phyloP scores from a whole-genome alignment of 1,140 invertebrate species.

The Mactra quadrangularis region DNA sequence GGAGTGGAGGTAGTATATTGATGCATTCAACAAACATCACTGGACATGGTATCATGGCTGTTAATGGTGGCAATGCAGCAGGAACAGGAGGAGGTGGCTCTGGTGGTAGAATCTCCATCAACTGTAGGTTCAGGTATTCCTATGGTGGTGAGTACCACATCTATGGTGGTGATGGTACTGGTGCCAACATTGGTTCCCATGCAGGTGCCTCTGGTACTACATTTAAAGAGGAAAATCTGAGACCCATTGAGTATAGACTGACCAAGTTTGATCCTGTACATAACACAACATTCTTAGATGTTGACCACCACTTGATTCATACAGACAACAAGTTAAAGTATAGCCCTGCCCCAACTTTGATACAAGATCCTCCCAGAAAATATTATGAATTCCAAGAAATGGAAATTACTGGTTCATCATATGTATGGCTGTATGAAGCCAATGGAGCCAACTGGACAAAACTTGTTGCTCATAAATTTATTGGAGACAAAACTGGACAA shows the following conservation, averaged over 20 bases:
- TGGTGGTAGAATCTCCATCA: conserved; percentile 73
- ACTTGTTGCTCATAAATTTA: conserved; percentile 71
- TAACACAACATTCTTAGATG: conserved; percentile 74
- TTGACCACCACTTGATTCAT: conserved; percentile 74
- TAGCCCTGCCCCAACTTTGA: conserved; percentile 70
- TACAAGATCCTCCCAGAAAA: conserved; percentile 67
- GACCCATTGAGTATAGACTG: conserved; percentile 72
- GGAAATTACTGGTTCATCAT: conserved; percentile 72
- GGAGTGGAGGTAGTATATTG: conserved; percentile 74
- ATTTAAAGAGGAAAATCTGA: conserved; percentile 73
- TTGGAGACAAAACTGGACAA: conserved; percentile 78
- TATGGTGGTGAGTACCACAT: conserved; percentile 76
- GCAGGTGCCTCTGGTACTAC: conserved; percentile 77
- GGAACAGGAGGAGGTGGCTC: conserved; percentile 74
- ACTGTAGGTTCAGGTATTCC: conserved; percentile 72
- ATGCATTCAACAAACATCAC: conserved; percentile 75
- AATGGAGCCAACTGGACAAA: conserved; percentile 34
- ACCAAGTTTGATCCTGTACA: conserved; percentile 73
- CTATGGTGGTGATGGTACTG: conserved; percentile 71
- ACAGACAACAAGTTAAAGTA: conserved; percentile 70
- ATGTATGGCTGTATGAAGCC: conserved; percentile 48
- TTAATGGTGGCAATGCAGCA: conserved; percentile 73
- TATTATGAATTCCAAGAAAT: conserved; percentile 75
- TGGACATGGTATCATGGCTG: conserved; percentile 74
- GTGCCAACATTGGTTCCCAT: conserved; percentile 43